Base-by-base conservation (phyloP, 1,140 invertebrate genomes). In the Drosophila kurseongensis region DNA sequence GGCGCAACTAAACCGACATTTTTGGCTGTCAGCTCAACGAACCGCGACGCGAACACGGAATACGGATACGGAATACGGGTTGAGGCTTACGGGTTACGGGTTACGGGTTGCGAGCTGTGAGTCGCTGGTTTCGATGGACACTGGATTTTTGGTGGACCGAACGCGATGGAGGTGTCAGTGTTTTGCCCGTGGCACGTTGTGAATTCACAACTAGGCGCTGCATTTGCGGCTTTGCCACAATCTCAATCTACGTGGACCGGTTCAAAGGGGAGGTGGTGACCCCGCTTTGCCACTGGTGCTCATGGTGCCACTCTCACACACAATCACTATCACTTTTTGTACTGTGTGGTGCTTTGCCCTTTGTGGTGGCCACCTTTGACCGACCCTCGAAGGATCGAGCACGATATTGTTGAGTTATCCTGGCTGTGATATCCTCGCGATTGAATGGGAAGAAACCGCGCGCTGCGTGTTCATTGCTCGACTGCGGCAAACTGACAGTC, bases 401-500 rank as follows among this genome's bases (percentile, higher is more conserved):
- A 45, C 65, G 40, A 36, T 42, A 50, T 42, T 41, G 35, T 65
- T 23, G 23, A 23, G 23, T 23, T 79, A 78, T 82, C 58, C 65
- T 69, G 40, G 41, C 40, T 65, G 56, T n/a, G 60, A 41, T 66
- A 66, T 75, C 51, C 72, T 32, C 16, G 35, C 47, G 40, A 35
- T 23, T 12, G 16, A 27, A 0, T 29, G 29, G 8, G 8, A 32
- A 38, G 4, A 9, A 42, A 76, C 76, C 79, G 83, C 80, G 73
- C 80, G 83, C 35, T 82, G 66, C 79, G 79, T 67, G 67, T 73
- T 89, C 73, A 71, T 59, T 89, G 84, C 79, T 89, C 75, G 76
- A 89, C 83, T 88, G 83, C 83, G 83, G 83, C 84, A 88, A 83
- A 88, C 83, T 88, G 80, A 89, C 61, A 67, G 60, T 27, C 59